Evolutionary conservation across 2,888 invertebrate species (phyloP).

Genomic region (Seira musarum): DNA sequence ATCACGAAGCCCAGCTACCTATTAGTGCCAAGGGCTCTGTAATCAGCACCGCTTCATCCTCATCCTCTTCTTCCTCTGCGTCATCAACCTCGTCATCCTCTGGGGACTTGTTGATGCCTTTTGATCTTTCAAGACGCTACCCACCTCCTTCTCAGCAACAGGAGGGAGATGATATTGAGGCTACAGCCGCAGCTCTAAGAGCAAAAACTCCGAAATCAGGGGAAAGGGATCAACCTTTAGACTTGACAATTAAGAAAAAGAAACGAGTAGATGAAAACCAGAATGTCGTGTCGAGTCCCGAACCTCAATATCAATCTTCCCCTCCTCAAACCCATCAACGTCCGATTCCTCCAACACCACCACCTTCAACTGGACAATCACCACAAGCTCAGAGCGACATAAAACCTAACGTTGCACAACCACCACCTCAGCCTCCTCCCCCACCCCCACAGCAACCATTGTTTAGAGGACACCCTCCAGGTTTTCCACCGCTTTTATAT

Average conservation of each 20-base stretch:
- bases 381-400: slow-evolving; percentile 14
- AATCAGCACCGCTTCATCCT: slow-evolving; percentile 9
- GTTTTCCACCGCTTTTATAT: slow-evolving; percentile 50
- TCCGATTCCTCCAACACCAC: slow-evolving; percentile 74
- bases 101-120: slow-evolving; percentile 65
- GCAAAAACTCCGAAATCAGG: slow-evolving; percentile 44
- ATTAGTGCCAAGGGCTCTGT: slow-evolving; percentile 24
- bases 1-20: slow-evolving; percentile 40
- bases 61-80: slow-evolving; percentile 27
- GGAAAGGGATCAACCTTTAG: slow-evolving; percentile 85
- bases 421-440: slow-evolving; percentile 74
- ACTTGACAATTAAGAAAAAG: slow-evolving; percentile 89
- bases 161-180: slow-evolving; percentile 48
- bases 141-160: slow-evolving; percentile 2
- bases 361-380: slow-evolving; percentile 53
- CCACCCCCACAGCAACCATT: slow-evolving; percentile 79
- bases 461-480: slow-evolving; percentile 70
- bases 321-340: slow-evolving; percentile 76
- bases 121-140: slow-evolving; percentile 65
- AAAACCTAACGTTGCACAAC: background rate
- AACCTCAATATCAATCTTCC: slow-evolving; percentile 72
- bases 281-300: slow-evolving; percentile 78
- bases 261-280: slow-evolving; percentile 88
- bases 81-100: slow-evolving; percentile 9
- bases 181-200: slow-evolving; percentile 26